phyloP scores from a whole-genome alignment of 2,797 vertebrate species.

The Micromesistius poutassou region DNA sequence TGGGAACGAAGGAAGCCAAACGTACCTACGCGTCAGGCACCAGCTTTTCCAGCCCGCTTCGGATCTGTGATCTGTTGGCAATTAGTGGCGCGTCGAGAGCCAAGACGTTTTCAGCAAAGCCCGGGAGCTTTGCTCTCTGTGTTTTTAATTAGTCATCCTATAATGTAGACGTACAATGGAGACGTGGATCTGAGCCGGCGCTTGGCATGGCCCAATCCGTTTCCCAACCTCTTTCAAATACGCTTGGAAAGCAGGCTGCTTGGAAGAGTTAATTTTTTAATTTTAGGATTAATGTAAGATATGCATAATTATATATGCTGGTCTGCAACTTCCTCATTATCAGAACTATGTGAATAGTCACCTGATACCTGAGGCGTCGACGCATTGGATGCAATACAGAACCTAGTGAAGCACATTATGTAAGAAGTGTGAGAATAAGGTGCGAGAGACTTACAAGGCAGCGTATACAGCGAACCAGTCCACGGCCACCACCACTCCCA shows the following conservation, averaged over 20 bases:
- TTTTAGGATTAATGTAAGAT: neutral
- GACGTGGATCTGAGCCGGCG: conserved; percentile 12
- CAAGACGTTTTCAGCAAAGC: conserved; percentile 27
- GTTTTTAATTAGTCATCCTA: conserved; percentile 41
- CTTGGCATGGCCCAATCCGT: conserved; percentile 21
- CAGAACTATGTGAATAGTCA: neutral
- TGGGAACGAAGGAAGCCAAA: neutral
- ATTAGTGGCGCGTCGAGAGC: conserved; percentile 35
- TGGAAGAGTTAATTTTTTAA: neutral
- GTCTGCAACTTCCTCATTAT: neutral
- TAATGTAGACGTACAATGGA: conserved; percentile 28
- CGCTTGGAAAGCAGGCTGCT: neutral
- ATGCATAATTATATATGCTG: neutral
- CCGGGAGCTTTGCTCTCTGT: conserved; percentile 26
- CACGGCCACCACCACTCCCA: neutral
- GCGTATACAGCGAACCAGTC: neutral
- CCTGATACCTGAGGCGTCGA: neutral
- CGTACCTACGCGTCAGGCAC: neutral
- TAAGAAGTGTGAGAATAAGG: neutral
- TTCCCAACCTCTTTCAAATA: conserved; percentile 3
- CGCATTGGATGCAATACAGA: neutral
- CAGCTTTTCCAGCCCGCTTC: neutral
- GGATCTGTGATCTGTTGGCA: conserved; percentile 26
- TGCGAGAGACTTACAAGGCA: neutral
- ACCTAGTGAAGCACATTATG: neutral